phyloP scores from a whole-genome alignment of 2,113 vertebrate species.

The Odobenus rosmarus region DNA sequence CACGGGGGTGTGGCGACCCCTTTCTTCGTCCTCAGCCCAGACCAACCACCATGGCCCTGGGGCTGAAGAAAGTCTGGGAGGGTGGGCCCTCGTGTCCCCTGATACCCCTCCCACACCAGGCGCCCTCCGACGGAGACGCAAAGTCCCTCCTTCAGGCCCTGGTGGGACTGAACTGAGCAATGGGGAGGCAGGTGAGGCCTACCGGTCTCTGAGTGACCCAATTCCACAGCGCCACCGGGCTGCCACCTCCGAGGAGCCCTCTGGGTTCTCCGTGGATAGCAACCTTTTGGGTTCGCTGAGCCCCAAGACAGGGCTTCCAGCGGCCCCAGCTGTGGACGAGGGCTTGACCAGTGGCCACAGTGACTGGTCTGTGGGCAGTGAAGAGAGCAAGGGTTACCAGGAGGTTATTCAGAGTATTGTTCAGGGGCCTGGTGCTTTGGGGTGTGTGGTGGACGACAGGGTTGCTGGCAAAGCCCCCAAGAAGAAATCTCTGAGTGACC shows the following conservation, averaged over 20 bases:
- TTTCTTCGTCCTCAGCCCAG: slow-evolving; percentile 61
- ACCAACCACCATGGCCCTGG: slow-evolving; percentile 56
- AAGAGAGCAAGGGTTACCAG: slow-evolving; percentile 92
- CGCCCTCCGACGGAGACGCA: slow-evolving; percentile 92
- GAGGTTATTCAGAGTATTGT: slow-evolving; percentile 95
- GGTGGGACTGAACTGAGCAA: slow-evolving; percentile 91
- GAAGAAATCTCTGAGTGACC: slow-evolving; percentile 98
- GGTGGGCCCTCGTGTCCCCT: slow-evolving; percentile 69
- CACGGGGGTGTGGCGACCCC: slow-evolving; percentile 87
- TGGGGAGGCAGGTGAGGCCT: slow-evolving; percentile 89
- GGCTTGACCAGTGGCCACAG: slow-evolving; percentile 91
- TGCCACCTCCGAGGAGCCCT: slow-evolving; percentile 87
- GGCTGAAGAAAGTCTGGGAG: slow-evolving; percentile 66
- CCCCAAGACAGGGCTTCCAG: slow-evolving; percentile 87
- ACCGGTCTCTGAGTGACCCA: slow-evolving; percentile 96
- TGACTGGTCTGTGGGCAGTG: slow-evolving; percentile 94
- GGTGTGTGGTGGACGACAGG: slow-evolving; percentile 92
- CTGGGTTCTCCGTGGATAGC: slow-evolving; percentile 95
- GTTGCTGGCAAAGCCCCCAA: slow-evolving; percentile 93
- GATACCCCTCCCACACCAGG: slow-evolving; percentile 87
- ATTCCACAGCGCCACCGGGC: slow-evolving; percentile 94
- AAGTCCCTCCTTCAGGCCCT: slow-evolving; percentile 90
- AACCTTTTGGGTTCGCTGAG: slow-evolving; percentile 94
- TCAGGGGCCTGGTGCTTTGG: slow-evolving; percentile 93
- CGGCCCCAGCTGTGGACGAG: slow-evolving; percentile 84